Conservation (phyloP, 2,888 invertebrate species). For the Apamea anceps region DNA sequence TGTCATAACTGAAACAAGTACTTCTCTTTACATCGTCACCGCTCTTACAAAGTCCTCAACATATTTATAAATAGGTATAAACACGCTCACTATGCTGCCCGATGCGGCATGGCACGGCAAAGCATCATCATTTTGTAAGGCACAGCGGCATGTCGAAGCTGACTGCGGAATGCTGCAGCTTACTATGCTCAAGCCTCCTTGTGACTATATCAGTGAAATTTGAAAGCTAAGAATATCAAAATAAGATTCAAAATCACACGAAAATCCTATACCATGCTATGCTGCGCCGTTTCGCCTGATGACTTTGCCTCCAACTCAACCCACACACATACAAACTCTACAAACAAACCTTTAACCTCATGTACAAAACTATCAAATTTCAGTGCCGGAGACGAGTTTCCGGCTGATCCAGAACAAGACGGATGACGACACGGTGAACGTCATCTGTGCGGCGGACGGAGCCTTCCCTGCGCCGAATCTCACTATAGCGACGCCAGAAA, state of each 20-base stretch:
- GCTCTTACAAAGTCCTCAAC: background rate
- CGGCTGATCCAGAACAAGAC: constrained; percentile 89
- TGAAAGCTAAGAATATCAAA: background rate
- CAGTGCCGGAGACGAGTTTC: constrained; percentile 89
- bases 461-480: constrained; percentile 90
- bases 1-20: background rate
- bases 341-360: constrained; percentile 13
- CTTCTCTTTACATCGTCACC: background rate
- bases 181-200: background rate
- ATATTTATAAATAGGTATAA: background rate
- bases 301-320: background rate
- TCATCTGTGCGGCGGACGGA: constrained; percentile 90
- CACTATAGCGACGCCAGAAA: constrained; percentile 87
- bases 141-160: background rate
- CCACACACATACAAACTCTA: background rate
- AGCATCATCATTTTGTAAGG: background rate
- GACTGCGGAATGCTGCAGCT: no score
- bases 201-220: background rate
- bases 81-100: background rate
- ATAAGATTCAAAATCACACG: background rate
- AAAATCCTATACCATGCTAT: background rate
- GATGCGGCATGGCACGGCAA: background rate
- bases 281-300: background rate
- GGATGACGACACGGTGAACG: constrained; percentile 87
- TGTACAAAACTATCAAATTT: constrained; percentile 67